These are phyloP conservation scores for Rhinolophus ferrumequinum DNA, from an alignment of 2,113 vertebrate species.

Conservation along the genomic window DNA sequence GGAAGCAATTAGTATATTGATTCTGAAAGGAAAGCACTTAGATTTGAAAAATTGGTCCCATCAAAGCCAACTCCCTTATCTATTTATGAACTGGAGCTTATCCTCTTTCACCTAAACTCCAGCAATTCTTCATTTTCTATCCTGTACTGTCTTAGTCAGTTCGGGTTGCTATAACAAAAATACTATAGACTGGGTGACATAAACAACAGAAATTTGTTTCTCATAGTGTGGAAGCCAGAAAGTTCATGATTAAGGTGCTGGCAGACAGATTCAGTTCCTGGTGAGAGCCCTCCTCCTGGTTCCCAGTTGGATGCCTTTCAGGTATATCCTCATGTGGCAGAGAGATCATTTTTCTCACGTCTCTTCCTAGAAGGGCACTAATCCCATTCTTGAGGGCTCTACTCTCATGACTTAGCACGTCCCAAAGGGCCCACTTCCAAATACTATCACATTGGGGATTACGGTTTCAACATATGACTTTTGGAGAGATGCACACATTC, in stretches of 20 bases:
- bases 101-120: neutral
- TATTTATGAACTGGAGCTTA: neutral
- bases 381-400: neutral
- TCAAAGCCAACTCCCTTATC: neutral
- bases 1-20: neutral
- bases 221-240: neutral
- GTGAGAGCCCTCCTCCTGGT: neutral
- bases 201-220: neutral
- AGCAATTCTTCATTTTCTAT: neutral
- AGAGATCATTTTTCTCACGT: neutral
- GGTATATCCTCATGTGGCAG: neutral
- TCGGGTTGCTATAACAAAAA: neutral
- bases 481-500: neutral
- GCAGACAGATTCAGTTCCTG: neutral
- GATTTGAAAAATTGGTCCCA: neutral
- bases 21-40: neutral
- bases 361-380: neutral
- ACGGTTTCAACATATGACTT: neutral
- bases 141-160: neutral
- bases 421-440: neutral
- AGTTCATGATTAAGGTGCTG: neutral
- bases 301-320: neutral
- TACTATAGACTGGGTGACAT: neutral
- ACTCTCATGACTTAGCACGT: neutral
- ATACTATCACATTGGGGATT: neutral